Evolutionary conservation across 2,113 vertebrate species (phyloP).

Genomic region (Orycteropus afer): DNA sequence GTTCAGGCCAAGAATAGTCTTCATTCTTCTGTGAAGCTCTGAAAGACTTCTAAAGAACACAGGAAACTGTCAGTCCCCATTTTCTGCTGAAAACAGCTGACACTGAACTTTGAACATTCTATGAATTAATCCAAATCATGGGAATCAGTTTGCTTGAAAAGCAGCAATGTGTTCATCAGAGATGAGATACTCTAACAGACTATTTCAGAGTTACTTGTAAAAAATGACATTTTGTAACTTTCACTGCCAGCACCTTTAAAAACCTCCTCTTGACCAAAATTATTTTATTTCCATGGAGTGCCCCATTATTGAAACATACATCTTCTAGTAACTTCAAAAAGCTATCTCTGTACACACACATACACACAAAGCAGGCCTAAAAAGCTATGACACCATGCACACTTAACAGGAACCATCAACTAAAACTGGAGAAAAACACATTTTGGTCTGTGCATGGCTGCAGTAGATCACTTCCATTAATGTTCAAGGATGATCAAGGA

Average conservation of each 20-base stretch:
- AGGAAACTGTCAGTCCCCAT: not conserved
- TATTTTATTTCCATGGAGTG: not conserved
- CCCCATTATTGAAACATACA: not conserved
- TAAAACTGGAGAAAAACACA: not conserved
- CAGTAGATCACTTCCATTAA: not conserved
- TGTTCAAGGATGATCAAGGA: not conserved
- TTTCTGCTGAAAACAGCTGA: not conserved
- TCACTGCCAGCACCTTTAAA: not conserved
- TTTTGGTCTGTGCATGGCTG: not conserved
- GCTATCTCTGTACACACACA: not conserved
- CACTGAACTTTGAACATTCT: not conserved
- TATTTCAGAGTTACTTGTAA: not conserved
- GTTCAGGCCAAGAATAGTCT: constrained; percentile 49
- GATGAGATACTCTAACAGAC: not conserved
- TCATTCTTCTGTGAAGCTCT: constrained; percentile 50
- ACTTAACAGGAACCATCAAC: not conserved
- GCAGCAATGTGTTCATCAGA: not conserved
- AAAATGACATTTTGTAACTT: not conserved
- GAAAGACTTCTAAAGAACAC: constrained; percentile 27
- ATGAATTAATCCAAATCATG: not conserved
- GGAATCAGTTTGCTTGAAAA: not conserved
- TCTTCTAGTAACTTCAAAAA: not conserved
- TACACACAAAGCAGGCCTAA: not conserved
- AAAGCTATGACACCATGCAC: not conserved
- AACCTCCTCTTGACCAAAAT: not conserved